Conservation (phyloP, 2,113 vertebrate genomes). For the Baryphthengus martii region DNA sequence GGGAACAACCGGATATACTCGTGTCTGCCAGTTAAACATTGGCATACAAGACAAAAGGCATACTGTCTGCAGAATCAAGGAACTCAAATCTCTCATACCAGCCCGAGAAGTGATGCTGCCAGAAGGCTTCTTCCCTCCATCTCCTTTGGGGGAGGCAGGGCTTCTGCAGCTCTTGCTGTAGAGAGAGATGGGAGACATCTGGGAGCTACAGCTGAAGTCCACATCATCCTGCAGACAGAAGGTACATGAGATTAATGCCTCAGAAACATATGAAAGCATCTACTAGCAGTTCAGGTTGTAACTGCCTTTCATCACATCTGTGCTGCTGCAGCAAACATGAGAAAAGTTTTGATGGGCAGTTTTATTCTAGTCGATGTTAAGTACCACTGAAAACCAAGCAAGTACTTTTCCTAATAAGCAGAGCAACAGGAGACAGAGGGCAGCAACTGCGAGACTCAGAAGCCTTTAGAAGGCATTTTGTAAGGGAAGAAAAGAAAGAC, state of each 20-base stretch:
- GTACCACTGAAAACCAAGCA: background rate
- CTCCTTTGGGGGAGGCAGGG: conserved; percentile 62
- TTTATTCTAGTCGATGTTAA: background rate
- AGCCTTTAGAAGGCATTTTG: background rate
- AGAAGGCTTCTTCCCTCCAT: conserved; percentile 63
- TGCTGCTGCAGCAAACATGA: background rate
- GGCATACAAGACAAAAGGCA: background rate
- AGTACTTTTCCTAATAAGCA: background rate
- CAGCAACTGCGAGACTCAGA: background rate
- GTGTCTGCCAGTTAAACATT: background rate
- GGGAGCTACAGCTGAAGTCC: conserved; percentile 78
- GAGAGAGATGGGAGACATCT: conserved; percentile 84
- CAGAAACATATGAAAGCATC: background rate
- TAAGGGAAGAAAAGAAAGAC: no score
- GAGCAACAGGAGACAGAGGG: background rate
- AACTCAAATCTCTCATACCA: conserved; percentile 34
- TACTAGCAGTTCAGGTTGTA: background rate
- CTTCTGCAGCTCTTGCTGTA: conserved; percentile 78
- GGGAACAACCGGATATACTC: background rate
- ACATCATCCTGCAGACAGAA: conserved; percentile 79
- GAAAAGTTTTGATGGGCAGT: background rate
- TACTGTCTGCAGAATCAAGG: background rate
- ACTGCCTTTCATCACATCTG: background rate
- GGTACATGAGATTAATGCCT: background rate
- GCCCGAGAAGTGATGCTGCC: background rate